Evolutionary conservation across 2,888 invertebrate genomes (phyloP), one percentile per base, ranked within the genome.

Genomic region (Ectemnius continuus): DNA sequence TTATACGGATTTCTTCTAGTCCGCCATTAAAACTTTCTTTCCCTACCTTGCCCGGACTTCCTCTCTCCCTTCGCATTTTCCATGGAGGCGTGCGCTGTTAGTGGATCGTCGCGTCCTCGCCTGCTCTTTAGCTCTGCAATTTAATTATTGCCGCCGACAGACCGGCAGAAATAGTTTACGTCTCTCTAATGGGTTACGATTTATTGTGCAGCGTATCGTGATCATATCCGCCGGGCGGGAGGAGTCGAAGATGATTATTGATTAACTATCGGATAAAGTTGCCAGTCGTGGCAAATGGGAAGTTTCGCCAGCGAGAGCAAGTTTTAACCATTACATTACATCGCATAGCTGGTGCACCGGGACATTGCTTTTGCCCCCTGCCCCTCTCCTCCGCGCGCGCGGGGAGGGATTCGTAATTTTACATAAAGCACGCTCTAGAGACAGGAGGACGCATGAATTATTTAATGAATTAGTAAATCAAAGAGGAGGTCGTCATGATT

Each of bases 401-500:
- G 61, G 60, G 75, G 74, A 76, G 74, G 78, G 73, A 81, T 80
- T 82, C 76, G 73, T 81, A 80, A 81, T 85, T 85, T 83, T 81
- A 81, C 82, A 85, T 82, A 76, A 84, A 85, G 77, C 36, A 36
- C 4, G 36, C 36, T 6, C 36, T 5, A 36, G 8, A 36, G 36
- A 36, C 36, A 76, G 73, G 75, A 60, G 72, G 72, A 70, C 80
- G 82, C 79, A 85, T 84, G 87, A 84, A 86, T 85, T 84, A 84
- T 86, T 85, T 80, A 84, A 84, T 81, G 80, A 84, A 86, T 85
- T 84, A 83, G 75, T 79, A 74, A 79, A 81, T 69, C 62, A 62
- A 63, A 48, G 67, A 56, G 48, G 61, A 58, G 60, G 52, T 52
- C 67, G 46, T 60, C 47, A 61, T 66, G 69, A 73, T 79, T 79